phyloP scores from a whole-genome alignment of 2,888 invertebrate species.

The Machimus atricapillus region DNA sequence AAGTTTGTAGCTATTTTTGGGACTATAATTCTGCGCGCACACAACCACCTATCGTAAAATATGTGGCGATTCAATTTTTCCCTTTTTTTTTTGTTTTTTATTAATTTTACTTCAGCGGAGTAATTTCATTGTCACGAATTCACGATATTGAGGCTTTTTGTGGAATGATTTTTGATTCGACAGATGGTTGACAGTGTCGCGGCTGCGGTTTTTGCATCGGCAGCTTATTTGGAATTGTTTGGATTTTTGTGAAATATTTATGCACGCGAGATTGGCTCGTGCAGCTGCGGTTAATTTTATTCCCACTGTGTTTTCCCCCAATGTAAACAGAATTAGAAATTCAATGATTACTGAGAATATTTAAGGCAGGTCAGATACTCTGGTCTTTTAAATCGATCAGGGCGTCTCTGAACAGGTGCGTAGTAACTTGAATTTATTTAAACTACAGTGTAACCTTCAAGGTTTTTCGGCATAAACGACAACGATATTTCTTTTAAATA shows the following conservation, averaged over 20 bases:
- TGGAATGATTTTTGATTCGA: not conserved
- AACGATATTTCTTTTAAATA: not conserved
- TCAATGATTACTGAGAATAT: not conserved
- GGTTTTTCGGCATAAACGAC: not conserved
- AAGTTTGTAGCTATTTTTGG: not conserved
- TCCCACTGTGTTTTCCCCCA: not conserved
- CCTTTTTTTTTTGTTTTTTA: not conserved
- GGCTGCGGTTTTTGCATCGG: not conserved
- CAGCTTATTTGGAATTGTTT: not conserved
- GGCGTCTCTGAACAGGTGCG: not conserved
- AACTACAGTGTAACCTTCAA: not conserved
- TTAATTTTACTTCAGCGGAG: not conserved
- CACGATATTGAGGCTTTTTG: not conserved
- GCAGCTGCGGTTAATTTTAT: not conserved
- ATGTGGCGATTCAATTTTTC: not conserved
- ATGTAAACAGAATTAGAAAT: not conserved
- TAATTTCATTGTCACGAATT: not conserved
- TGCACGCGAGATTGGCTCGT: not conserved
- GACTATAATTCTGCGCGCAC: not conserved
- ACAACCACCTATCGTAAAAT: not conserved
- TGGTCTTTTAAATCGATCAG: not conserved
- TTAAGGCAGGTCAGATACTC: not conserved
- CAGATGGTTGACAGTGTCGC: not conserved
- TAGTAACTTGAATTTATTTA: not conserved
- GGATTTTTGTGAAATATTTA: not conserved